Base-by-base conservation (phyloP, 2,888 invertebrate species). In the Coenonympha arcania region DNA sequence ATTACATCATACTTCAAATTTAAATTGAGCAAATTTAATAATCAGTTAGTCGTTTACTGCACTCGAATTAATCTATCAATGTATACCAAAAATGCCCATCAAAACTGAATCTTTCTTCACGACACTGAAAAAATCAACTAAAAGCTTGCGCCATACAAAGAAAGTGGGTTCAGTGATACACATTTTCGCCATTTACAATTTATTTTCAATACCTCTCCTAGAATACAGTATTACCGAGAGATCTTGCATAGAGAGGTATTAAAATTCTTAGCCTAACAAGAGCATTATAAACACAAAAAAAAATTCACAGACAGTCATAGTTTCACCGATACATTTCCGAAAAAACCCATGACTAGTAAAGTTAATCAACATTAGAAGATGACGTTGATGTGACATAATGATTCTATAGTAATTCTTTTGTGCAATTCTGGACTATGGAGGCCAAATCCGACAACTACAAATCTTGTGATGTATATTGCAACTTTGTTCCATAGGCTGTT, bases 21-120 rank as follows among this genome's bases (percentile, higher is more conserved):
- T 71, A 72, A 69, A 68, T 69, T 68, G 75, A 72, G 61, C 71
- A 69, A n/a, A 68, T 70, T 70, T 66, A 62, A 62, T 68, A 68
- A 56, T 59, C 55, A 55, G 40, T 50, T 54, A 53, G 42, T 44
- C 44, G 56, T 51, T 19, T 42, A 47, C 56, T 34, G 16, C 13
- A 22, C 13, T n/a, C 26, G 19, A 49, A 52, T 45, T 40, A n/a
- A 26, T 28, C 42, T 44, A 44, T 24, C 19, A 9, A 19, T 43
- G n/a, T 31, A 31, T 9, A 24, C 20, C 15, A 44, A 33, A 44
- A 36, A 48, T 18, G 42, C 16, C 26, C n/a, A 43, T 30, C 42
- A 37, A 30, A 37, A 20, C 30, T 28, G 36, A 30, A 42, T 26
- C 39, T 16, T 24, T 48, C 16, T 24, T 9, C 24, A 24, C 40